Evolutionary conservation across 2,797 vertebrate species (phyloP).

Genomic region (Tokudaia tokunoshimensis): DNA sequence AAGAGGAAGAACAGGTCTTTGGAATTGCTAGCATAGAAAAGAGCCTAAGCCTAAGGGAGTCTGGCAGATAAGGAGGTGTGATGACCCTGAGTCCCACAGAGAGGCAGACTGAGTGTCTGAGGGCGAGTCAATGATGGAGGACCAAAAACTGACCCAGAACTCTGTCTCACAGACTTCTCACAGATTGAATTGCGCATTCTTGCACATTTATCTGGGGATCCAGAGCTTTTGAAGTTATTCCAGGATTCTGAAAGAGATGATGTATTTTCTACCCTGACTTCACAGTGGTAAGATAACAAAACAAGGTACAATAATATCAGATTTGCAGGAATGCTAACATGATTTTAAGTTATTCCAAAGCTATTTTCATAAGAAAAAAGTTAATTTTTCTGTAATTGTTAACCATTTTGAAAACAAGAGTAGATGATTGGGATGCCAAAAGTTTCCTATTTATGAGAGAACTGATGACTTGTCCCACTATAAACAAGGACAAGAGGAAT

Average conservation of each 20-base stretch:
- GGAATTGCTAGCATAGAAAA: not conserved
- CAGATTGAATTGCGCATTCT: conserved; percentile 96
- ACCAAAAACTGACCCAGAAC: not conserved
- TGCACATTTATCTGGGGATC: conserved; percentile 95
- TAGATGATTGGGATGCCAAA: not conserved
- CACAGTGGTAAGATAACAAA: conserved; percentile 92
- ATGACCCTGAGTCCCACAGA: too few relatives aligned
- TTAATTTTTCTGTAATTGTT: conserved; percentile 61
- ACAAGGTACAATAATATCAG: conserved; percentile 43
- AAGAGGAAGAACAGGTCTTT: not conserved
- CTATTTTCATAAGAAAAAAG: conserved; percentile 40
- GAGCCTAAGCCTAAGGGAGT: not conserved
- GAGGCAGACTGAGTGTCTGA: not conserved
- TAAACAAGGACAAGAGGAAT: not conserved
- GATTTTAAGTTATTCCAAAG: conserved; percentile 45
- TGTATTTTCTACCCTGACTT: conserved; percentile 93
- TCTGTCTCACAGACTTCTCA: conserved; percentile 92
- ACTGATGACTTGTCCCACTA: not conserved
- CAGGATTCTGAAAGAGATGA: conserved; percentile 90
- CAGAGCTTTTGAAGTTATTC: conserved; percentile 94
- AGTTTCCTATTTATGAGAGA: conserved; percentile 29
- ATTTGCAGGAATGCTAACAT: conserved; percentile 10
- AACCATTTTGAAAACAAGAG: conserved; percentile 46
- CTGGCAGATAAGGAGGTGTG: not conserved
- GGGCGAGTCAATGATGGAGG: not conserved